Base-by-base conservation (phyloP, 2,113 vertebrate species). In the Lampris incognitus region DNA sequence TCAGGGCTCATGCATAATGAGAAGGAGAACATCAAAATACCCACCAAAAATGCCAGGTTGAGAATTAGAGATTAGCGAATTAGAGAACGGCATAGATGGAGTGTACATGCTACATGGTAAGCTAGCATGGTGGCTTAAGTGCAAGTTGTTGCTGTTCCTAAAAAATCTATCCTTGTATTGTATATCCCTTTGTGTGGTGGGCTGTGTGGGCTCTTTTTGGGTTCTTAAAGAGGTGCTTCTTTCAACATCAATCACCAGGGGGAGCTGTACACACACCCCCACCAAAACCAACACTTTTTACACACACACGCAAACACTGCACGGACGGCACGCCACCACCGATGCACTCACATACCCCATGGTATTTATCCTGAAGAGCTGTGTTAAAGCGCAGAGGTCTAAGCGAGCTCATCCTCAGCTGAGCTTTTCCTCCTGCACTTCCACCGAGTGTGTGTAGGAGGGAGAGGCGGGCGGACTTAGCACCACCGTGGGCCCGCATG, bases 161-260 rank as follows among this genome's bases (percentile, higher is more conserved):
- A 4, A 4, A 5, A 7, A 3, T 55, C 5, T 55, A 5, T 55
- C n/a, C 24, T 55, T n/a, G 24, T 55, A 1, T 11, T 55, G 9
- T n/a, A 3, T n/a, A n/a, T 55, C 44, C 44, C 7, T 7, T n/a
- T 5, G 52, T 55, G 52, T 24, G 24, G 0, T 24, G n/a, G 44
- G 7, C 11, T 5, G 52, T n/a, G 52, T 55, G n/a, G 52, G 52
- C 5, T 55, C 5, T 55, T 13, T n/a, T 55, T 5, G 50, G 9
- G 50, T 52, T 52, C 50, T 52, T 55, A 55, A 55, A 55, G 11
- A 7, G 11, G 52, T 40, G 55, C 62, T 48, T 39, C 6, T 49
- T 64, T 63, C 65, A 24, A 68, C 51, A 69, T 58, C 44, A 51
- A 37, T 57, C 87, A 73, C 77, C 71, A 80, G 79, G 67, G 56